Base-by-base conservation (phyloP, 1,140 invertebrate species). In the Atopsyche davidsoni region DNA sequence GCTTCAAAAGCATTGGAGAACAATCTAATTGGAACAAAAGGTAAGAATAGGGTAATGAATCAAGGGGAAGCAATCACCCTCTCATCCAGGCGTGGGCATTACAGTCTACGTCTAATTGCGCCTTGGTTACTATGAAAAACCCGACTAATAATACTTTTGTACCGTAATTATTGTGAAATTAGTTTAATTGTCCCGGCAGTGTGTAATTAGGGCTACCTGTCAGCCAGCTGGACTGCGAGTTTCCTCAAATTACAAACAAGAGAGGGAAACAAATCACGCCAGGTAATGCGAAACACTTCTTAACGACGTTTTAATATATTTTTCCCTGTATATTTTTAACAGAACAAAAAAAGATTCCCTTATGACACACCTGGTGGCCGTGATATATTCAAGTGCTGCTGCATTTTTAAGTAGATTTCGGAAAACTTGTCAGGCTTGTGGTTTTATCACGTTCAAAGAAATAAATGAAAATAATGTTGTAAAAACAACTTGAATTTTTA, bases 291-390 rank as follows among this genome's bases (percentile, higher is more conserved):
- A 46, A 51, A 45, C 9, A 31, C 24, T 16, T 44, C 28, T 22
- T 46, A 52, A 52, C 40, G 41, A 44, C 50, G 45, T 52, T 52
- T 52, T 52, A 46, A 52, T 52, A 52, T 35, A 32, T 28, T 35
- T 49, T 40, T 35, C n/a, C n/a, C n/a, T n/a, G n/a, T n/a, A n/a
- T n/a, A n/a, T n/a, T n/a, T n/a, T n/a, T n/a, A n/a, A n/a, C n/a
- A n/a, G n/a, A n/a, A n/a, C n/a, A n/a, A n/a, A n/a, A n/a, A n/a
- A n/a, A n/a, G n/a, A n/a, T n/a, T n/a, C n/a, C n/a, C n/a, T n/a
- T n/a, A n/a, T n/a, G n/a, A n/a, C n/a, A n/a, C n/a, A n/a, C n/a
- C n/a, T n/a, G n/a, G n/a, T n/a, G n/a, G n/a, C n/a, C n/a, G n/a
- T n/a, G n/a, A n/a, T n/a, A n/a, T n/a, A n/a, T n/a, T n/a, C n/a